Conservation (phyloP, 2,888 invertebrate genomes). For the Calephelis perditalis region DNA sequence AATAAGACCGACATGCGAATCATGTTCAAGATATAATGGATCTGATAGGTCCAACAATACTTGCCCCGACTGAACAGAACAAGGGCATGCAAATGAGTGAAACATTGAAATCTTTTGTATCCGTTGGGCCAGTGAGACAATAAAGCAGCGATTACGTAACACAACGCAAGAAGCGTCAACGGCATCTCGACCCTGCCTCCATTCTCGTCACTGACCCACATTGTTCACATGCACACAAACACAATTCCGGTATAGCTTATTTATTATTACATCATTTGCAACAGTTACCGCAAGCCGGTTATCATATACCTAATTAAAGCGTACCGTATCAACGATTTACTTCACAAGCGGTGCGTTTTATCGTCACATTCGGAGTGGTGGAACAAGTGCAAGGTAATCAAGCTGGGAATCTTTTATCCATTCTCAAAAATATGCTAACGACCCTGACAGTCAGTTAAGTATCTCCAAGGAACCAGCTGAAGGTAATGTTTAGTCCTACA, state of each 20-base stretch:
- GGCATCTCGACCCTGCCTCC: slow-evolving; percentile 73
- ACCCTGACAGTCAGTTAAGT: too few relatives aligned
- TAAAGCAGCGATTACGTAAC: slow-evolving; percentile 56
- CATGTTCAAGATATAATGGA: not conserved
- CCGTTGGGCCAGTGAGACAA: slow-evolving; percentile 50
- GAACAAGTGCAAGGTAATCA: not conserved
- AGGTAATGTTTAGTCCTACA: too few relatives aligned
- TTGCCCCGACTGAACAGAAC: not conserved
- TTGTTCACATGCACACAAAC: slow-evolving; percentile 54
- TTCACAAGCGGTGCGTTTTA: slow-evolving; percentile 3
- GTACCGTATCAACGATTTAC: not conserved
- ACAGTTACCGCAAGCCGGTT: slow-evolving; percentile 28
- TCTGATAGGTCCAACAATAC: slow-evolving; percentile 6
- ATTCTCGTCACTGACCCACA: slow-evolving; percentile 75
- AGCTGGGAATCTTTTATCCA: too few relatives aligned
- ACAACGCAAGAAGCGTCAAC: slow-evolving; percentile 58
- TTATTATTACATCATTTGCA: slow-evolving; percentile 53
- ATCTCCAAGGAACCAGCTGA: too few relatives aligned
- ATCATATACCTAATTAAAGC: slow-evolving; percentile 11
- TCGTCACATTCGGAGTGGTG: not conserved
- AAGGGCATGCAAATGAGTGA: slow-evolving; percentile 12
- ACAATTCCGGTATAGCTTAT: slow-evolving; percentile 55
- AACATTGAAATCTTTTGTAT: slow-evolving; percentile 23
- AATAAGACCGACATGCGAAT: not conserved
- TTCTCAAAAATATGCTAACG: too few relatives aligned